Percentiles rank a stretch among this genome's conserved stretches.
These are phyloP conservation scores for Pantherophis alleghaniensis DNA, from an alignment of 2,797 vertebrate genomes.

Conservation along the genomic window DNA sequence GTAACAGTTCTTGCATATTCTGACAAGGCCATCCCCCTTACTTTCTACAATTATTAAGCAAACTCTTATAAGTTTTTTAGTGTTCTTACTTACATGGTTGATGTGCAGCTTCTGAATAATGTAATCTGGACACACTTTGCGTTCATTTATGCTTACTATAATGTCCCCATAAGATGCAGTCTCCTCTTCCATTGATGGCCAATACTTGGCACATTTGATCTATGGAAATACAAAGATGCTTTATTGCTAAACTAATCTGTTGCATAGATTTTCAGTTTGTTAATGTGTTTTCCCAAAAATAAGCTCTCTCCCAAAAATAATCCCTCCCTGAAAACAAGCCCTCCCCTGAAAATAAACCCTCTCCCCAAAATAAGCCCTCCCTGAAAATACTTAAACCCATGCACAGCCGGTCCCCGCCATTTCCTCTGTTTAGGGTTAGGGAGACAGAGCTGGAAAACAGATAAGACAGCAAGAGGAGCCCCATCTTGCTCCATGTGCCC, in stretches of 20 bases:
- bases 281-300: too few relatives aligned
- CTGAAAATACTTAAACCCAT: too few relatives aligned
- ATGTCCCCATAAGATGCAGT: constrained; percentile 82
- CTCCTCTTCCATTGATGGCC: constrained; percentile 80
- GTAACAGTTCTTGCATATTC: neutral
- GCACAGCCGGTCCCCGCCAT: too few relatives aligned
- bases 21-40: neutral
- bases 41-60: neutral
- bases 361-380: too few relatives aligned
- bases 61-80: neutral
- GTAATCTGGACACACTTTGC: constrained; percentile 87
- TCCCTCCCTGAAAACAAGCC: too few relatives aligned
- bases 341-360: too few relatives aligned
- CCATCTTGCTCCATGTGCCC: too few relatives aligned
- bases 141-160: constrained; percentile 79
- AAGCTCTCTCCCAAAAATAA: too few relatives aligned
- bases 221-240: constrained; percentile 52
- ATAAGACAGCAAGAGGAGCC: too few relatives aligned
- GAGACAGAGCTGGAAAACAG: too few relatives aligned
- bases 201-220: constrained; percentile 95
- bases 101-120: constrained; percentile 85
- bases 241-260: neutral
- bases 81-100: constrained; percentile 67
- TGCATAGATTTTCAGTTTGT: neutral
- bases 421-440: too few relatives aligned